Evolutionary conservation across 2,113 vertebrate species (phyloP).

Genomic region (Hippocampus comes): DNA sequence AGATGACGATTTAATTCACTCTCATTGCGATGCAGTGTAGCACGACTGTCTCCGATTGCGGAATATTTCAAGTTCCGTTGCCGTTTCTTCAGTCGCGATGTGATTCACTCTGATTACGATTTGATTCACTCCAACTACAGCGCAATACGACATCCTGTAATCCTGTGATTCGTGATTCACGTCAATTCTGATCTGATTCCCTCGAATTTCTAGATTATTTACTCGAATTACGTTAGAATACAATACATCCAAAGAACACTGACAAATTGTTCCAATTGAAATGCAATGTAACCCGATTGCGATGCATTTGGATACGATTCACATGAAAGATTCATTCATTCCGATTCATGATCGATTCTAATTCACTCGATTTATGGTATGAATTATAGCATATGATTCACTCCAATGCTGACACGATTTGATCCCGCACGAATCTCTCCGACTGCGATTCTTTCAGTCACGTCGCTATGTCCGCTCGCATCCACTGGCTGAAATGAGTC

Average conservation of each 20-base stretch:
- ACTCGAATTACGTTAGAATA: too few relatives aligned
- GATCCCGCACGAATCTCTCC: background rate
- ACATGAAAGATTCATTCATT: too few relatives aligned
- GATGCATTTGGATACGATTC: too few relatives aligned
- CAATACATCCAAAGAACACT: too few relatives aligned
- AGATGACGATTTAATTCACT: too few relatives aligned
- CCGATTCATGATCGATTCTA: background rate
- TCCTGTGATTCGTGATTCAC: background rate
- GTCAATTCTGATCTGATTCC: background rate
- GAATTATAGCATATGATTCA: background rate
- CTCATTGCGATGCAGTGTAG: too few relatives aligned
- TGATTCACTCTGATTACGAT: background rate
- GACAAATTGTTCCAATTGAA: too few relatives aligned
- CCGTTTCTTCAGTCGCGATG: too few relatives aligned
- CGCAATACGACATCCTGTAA: background rate
- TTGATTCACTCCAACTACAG: background rate
- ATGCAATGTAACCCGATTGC: too few relatives aligned
- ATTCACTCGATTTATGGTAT: background rate
- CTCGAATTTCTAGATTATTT: background rate
- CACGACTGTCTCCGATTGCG: too few relatives aligned
- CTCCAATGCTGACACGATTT: background rate
- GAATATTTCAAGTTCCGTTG: too few relatives aligned
- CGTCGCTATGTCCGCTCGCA: conserved; percentile 52
- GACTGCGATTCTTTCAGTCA: background rate
- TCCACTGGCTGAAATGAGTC: background rate